Percentiles rank a stretch among this genome's conserved stretches.
phyloP scores from a whole-genome alignment of 2,113 vertebrate genomes.

The Heterotilapia buettikoferi region DNA sequence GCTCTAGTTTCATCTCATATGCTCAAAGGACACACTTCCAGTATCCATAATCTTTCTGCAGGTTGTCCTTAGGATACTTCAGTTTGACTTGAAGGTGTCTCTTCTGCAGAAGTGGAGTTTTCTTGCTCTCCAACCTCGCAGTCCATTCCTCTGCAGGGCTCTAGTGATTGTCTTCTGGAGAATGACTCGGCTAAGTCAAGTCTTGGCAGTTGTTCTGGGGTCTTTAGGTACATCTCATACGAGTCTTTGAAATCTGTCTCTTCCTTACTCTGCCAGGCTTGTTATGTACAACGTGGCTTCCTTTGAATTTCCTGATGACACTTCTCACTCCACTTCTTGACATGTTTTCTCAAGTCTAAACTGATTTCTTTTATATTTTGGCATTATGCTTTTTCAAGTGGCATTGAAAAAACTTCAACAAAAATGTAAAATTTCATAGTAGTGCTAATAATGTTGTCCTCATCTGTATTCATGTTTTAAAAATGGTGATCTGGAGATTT shows the following conservation, averaged over 20 bases:
- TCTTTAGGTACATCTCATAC: not conserved
- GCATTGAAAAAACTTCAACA: not conserved
- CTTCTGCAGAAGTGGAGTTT: not conserved
- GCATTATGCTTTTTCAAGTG: not conserved
- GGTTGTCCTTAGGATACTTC: not conserved
- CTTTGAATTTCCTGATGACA: not conserved
- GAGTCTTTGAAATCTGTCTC: not conserved
- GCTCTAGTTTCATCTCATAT: not conserved
- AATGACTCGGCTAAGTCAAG: not conserved
- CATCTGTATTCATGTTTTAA: not conserved
- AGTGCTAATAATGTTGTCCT: not conserved
- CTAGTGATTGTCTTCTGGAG: not conserved
- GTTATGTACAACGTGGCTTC: not conserved
- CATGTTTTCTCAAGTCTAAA: not conserved
- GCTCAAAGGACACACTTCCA: not conserved
- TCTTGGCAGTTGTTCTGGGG: not conserved
- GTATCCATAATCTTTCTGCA: not conserved
- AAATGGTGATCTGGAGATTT: not conserved
- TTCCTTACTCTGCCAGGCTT: not conserved
- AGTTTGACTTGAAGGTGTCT: not conserved
- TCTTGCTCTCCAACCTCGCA: not conserved
- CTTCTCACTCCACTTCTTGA: not conserved
- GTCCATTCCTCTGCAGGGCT: not conserved
- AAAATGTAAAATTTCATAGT: not conserved
- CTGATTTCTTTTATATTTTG: not conserved